phyloP scores from a whole-genome alignment of 2,888 invertebrate genomes.

The Cephus nigrinus region DNA sequence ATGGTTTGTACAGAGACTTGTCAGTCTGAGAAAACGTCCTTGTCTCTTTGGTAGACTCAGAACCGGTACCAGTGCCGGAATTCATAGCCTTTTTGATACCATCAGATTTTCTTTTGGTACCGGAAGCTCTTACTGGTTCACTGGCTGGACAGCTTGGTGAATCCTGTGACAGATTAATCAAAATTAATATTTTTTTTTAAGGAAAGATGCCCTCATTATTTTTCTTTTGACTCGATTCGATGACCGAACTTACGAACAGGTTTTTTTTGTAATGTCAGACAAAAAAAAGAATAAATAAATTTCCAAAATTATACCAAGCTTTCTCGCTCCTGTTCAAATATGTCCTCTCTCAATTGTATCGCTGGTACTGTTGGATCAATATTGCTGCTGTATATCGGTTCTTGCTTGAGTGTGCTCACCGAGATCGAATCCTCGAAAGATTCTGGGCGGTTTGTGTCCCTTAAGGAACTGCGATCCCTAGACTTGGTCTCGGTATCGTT shows the following conservation, averaged over 20 bases:
- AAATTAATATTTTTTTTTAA: neutral
- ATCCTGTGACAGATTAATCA: conserved; percentile 19
- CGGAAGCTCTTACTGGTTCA: conserved; percentile 29
- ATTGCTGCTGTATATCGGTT: conserved; percentile 42
- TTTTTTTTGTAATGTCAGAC: neutral
- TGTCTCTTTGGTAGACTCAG: neutral
- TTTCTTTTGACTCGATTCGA: neutral
- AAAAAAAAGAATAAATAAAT: neutral
- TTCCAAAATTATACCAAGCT: neutral
- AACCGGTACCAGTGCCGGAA: conserved; percentile 20
- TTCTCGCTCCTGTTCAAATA: conserved; percentile 31
- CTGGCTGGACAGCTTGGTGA: conserved; percentile 37
- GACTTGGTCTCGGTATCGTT: conserved; percentile 13
- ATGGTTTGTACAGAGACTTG: conserved; percentile 57
- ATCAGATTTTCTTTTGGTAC: conserved; percentile 15
- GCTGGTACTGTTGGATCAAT: conserved; percentile 53
- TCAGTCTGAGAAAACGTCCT: conserved; percentile 35
- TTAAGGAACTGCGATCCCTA: conserved; percentile 31
- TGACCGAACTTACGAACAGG: neutral
- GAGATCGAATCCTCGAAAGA: conserved; percentile 25
- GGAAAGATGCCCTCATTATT: neutral
- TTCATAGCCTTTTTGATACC: conserved; percentile 7
- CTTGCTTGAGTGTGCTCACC: conserved; percentile 35
- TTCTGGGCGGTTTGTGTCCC: conserved; percentile 27
- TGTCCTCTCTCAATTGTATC: conserved; percentile 51